These are phyloP conservation scores for Pterostichus madidus DNA, from an alignment of 2,888 invertebrate genomes.

Conservation along the genomic window DNA sequence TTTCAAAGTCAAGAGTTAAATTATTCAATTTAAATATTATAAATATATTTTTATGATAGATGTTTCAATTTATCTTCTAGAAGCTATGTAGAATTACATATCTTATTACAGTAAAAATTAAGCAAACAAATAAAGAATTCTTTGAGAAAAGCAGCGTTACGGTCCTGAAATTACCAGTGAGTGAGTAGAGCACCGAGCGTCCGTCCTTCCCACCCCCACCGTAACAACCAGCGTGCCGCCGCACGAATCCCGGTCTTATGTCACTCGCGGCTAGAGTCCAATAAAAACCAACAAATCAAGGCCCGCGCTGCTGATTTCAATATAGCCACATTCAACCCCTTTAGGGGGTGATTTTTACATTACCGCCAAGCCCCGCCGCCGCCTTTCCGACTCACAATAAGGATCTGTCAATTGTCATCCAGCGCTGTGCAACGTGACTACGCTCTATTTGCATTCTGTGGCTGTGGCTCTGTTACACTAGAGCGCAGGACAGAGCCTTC, in stretches of 20 bases:
- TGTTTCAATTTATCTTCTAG: too few species aligned
- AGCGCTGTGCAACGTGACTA: constrained; percentile 33
- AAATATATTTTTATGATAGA: too few species aligned
- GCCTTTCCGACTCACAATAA: constrained; percentile 72
- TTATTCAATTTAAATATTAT: too few species aligned
- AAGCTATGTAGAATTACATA: too few species aligned
- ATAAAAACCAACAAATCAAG: constrained; percentile 63
- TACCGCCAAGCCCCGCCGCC: constrained; percentile 69
- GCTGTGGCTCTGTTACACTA: neutral
- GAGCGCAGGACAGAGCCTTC: neutral
- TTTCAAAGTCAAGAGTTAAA: too few species aligned
- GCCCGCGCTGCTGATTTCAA: constrained; percentile 73
- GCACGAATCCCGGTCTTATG: constrained; percentile 58
- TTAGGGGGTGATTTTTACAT: constrained; percentile 75
- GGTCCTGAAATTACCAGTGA: constrained; percentile 22
- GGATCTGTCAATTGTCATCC: constrained; percentile 76
- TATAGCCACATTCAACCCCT: constrained; percentile 74
- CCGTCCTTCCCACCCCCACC: constrained; percentile 5
- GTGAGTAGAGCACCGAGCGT: constrained; percentile 13
- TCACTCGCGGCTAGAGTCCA: constrained; percentile 46
- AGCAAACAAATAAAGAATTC: too few species aligned
- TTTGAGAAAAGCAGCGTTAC: neutral
- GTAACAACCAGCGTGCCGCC: constrained; percentile 34
- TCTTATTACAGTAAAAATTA: neutral
- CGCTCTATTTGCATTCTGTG: constrained; percentile 53